Evolutionary conservation across 64 coral and sea anemone species (phyloP).

Genomic region (Montipora foliosa): DNA sequence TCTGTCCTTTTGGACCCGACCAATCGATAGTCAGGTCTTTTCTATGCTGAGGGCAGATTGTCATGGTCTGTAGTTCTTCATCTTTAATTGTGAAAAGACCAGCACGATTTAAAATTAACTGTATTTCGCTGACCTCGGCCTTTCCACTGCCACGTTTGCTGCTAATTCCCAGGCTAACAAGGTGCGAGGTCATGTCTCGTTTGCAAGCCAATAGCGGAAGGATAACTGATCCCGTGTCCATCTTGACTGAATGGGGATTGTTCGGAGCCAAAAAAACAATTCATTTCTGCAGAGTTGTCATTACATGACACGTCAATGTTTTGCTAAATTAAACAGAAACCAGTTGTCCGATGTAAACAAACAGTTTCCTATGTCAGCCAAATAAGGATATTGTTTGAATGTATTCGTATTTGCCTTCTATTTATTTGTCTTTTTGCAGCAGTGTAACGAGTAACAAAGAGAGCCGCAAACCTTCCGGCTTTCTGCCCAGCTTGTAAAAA

Average conservation of each 20-base stretch:
- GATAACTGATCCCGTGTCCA: slow-evolving; percentile 35
- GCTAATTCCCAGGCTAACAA: slow-evolving; percentile 36
- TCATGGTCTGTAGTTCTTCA: slow-evolving; percentile 1
- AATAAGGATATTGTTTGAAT: not conserved
- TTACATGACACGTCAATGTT: not conserved
- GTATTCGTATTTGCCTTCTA: not conserved
- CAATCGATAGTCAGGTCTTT: slow-evolving; percentile 45
- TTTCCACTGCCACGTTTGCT: slow-evolving; percentile 55
- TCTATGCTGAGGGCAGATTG: slow-evolving; percentile 43
- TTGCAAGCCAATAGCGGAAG: slow-evolving; percentile 53
- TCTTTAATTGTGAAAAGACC: slow-evolving; percentile 13
- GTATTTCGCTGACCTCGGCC: slow-evolving; percentile 38
- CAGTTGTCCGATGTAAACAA: not conserved
- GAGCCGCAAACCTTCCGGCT: too few relatives aligned
- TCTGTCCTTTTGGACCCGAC: slow-evolving; percentile 13
- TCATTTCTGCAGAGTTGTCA: not conserved
- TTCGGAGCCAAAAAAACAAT: slow-evolving; percentile 28
- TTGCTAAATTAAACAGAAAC: not conserved
- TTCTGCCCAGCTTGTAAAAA: too few relatives aligned
- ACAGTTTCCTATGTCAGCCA: not conserved
- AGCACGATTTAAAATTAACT: slow-evolving; percentile 54
- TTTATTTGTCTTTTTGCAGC: not conserved
- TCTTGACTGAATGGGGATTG: slow-evolving; percentile 16
- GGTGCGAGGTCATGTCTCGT: slow-evolving; percentile 23
- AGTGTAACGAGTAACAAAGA: not conserved